phyloP scores from a whole-genome alignment of 2,113 vertebrate genomes.

The Solenodon paradoxus region DNA sequence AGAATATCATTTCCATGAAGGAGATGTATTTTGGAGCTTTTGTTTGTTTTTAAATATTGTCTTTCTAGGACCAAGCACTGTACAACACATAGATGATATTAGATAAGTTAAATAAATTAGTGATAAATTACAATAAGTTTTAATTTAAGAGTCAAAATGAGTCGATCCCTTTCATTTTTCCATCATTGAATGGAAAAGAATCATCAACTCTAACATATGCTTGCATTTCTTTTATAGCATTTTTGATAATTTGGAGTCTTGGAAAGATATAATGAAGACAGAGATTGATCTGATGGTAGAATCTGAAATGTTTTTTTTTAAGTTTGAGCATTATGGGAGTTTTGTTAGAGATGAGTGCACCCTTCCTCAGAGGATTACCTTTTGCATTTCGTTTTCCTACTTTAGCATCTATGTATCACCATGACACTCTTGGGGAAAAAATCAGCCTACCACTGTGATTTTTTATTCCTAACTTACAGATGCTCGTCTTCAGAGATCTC shows the following conservation, averaged over 20 bases:
- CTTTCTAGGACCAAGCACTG: not conserved
- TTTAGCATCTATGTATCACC: not conserved
- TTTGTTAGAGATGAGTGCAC: not conserved
- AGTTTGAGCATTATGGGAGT: not conserved
- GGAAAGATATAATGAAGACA: not conserved
- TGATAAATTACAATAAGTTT: not conserved
- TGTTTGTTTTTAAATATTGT: not conserved
- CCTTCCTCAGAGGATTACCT: not conserved
- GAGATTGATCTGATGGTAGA: not conserved
- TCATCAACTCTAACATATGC: not conserved
- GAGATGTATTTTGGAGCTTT: not conserved
- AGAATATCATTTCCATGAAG: not conserved
- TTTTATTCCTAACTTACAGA: constrained; percentile 1
- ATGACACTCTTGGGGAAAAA: not conserved
- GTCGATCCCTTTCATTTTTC: not conserved
- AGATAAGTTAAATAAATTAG: not conserved
- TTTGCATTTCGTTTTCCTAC: not conserved
- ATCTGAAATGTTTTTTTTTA: not conserved
- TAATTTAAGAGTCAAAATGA: not conserved
- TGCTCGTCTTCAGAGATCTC: not conserved
- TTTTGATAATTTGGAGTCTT: not conserved
- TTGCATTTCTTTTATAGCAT: not conserved
- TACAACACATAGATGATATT: not conserved
- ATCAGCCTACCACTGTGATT: not conserved
- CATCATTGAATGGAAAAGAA: not conserved